Conservation (phyloP, 2,113 vertebrate species). For the Petromus typicus region DNA sequence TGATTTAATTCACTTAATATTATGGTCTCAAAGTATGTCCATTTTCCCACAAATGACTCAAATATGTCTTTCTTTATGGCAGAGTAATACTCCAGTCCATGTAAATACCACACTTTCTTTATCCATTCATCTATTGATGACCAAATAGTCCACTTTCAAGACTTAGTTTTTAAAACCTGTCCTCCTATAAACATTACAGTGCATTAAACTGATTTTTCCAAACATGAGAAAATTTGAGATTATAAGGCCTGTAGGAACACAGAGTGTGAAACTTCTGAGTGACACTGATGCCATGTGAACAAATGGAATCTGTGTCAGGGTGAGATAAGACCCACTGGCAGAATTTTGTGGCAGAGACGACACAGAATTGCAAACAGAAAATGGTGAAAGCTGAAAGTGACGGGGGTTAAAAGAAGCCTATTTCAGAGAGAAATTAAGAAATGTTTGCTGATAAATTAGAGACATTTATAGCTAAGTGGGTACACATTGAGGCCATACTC, state of each 20-base stretch:
- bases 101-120: background rate
- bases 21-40: background rate
- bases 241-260: background rate
- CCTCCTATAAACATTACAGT: background rate
- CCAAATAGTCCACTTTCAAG: background rate
- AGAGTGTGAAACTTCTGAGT: background rate
- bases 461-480: no score
- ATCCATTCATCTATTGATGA: background rate
- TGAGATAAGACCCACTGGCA: background rate
- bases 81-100: background rate
- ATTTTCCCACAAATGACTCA: background rate
- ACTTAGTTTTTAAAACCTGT: background rate
- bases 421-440: background rate
- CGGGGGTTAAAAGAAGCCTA: background rate
- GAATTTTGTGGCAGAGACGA: background rate
- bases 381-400: constrained; percentile 10
- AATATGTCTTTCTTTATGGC: background rate
- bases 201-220: background rate
- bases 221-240: background rate
- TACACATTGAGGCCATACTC: no score
- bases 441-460: background rate
- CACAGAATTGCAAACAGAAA: constrained; percentile 11
- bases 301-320: background rate
- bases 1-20: background rate
- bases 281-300: background rate